phyloP scores from a whole-genome alignment of 2,888 invertebrate species.

The Orthonychiurus folsomi region DNA sequence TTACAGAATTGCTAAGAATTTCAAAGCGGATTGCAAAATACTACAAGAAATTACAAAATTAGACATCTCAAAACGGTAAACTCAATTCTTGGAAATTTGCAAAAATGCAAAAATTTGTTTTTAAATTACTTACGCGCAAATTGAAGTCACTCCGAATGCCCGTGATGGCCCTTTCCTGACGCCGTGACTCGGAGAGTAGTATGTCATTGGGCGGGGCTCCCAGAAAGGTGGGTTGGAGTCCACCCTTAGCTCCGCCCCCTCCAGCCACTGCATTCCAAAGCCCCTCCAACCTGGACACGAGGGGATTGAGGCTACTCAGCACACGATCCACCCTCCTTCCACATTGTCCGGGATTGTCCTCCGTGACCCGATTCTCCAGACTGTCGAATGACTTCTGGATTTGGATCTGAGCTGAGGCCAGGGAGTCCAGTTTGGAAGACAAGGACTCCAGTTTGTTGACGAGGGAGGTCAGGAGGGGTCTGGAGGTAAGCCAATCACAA shows the following conservation, averaged over 20 bases:
- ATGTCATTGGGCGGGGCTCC: slow-evolving; percentile 32
- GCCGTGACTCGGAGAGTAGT: slow-evolving; percentile 35
- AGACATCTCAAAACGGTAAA: no score
- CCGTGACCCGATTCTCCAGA: slow-evolving; percentile 35
- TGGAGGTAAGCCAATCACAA: no score
- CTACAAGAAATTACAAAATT: no score
- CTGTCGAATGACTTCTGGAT: slow-evolving; percentile 39
- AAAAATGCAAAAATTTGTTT: not conserved
- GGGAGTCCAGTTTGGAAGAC: slow-evolving; percentile 33
- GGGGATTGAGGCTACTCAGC: slow-evolving; percentile 35
- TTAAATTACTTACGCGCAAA: slow-evolving; percentile 27
- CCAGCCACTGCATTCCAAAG: slow-evolving; percentile 38
- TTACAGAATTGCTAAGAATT: no score
- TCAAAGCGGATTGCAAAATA: slow-evolving; percentile 1
- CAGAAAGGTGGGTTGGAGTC: slow-evolving; percentile 32
- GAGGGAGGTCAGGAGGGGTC: slow-evolving; percentile 36
- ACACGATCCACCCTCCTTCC: slow-evolving; percentile 38
- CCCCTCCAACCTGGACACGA: slow-evolving; percentile 38
- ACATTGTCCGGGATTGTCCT: slow-evolving; percentile 38
- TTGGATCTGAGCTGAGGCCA: slow-evolving; percentile 30
- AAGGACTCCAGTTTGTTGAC: slow-evolving; percentile 35
- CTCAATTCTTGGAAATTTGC: not conserved
- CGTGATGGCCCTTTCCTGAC: slow-evolving; percentile 39
- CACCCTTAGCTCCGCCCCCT: slow-evolving; percentile 23
- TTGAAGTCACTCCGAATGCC: slow-evolving; percentile 39